Evolutionary conservation across 2,113 vertebrate species (phyloP), one percentile per base, ranked within the genome.

Genomic region (Neotragus moschatus): DNA sequence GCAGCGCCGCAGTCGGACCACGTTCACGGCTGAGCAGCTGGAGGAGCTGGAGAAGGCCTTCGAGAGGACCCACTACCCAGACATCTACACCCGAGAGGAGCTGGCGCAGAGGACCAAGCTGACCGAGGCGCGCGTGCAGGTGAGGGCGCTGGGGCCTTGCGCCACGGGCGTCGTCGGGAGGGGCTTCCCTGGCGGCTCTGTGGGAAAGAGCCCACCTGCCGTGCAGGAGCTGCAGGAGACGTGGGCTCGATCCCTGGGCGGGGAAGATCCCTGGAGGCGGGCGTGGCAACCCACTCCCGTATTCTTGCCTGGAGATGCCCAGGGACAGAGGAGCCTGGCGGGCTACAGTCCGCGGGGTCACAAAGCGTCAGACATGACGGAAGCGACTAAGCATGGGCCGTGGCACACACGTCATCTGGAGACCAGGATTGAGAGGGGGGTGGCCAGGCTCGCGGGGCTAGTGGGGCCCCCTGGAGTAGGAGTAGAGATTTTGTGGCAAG

Each of bases 1-100:
- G 98, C 99, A 99, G 96, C 99, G 99, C 11, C 99, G 99, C 25
- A 99, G 99, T 9, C 99, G 99, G 86, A 99, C 99, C 97, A 99
- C 99, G 1, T 99, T 99, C 99, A 99, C 99, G 0, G 99, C 99
- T 0, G 99, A 99, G 98, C 99, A 99, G 99, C 99, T 99, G 98
- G 99, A 99, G 98, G 99, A 99, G 98, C 99, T 99, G 98, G 99
- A 99, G 99, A 99, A 99, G 92, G 99, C 99, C 55, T 99, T 99
- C 0, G 99, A 99, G 98, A 99, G 99, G 98, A 99, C 99, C 2
- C 99, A 99, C 98, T 99, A 99, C 99, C 99, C 99, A 0, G 99
- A 99, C 98, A 99, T 99, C 98, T 99, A 99, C 98, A 99, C 99
- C 91, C 98, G 99, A 6, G 99, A 99, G 98, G 99, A 99, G 98